phyloP scores from a whole-genome alignment of 2,888 invertebrate species.

The Heliconius ismenius region DNA sequence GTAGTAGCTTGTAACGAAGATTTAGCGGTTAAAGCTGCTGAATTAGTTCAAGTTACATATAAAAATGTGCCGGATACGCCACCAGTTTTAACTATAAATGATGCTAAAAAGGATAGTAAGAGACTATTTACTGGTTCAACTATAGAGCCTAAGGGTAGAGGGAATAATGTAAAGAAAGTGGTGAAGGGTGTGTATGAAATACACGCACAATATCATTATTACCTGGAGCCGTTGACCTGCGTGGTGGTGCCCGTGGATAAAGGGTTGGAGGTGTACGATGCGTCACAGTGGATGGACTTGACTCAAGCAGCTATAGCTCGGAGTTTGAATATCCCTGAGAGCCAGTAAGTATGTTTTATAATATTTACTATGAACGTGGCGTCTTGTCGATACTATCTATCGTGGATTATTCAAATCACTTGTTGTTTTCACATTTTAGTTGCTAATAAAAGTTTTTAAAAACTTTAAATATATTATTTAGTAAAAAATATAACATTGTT shows the following conservation, averaged over 20 bases:
- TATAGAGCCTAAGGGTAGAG: conserved; percentile 60
- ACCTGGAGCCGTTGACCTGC: conserved; percentile 86
- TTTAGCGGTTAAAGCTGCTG: conserved; percentile 80
- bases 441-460: too few relatives aligned
- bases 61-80: conserved; percentile 57
- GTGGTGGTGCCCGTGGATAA: conserved; percentile 86
- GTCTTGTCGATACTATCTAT: too few relatives aligned
- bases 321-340: conserved; percentile 79
- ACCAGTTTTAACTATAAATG: conserved; percentile 67
- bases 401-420: too few relatives aligned
- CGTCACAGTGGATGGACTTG: conserved; percentile 85
- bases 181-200: conserved; percentile 81
- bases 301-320: conserved; percentile 81
- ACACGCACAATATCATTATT: conserved; percentile 88
- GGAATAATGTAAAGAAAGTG: conserved; percentile 63
- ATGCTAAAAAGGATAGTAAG: conserved; percentile 50
- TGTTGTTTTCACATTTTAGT: too few relatives aligned
- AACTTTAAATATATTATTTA: too few relatives aligned
- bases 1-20: conserved; percentile 83
- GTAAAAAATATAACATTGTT: too few relatives aligned
- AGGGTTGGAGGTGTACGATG: conserved; percentile 84
- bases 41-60: conserved; percentile 82
- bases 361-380: too few relatives aligned
- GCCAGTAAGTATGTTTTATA: conserved; percentile 70
- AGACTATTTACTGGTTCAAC: conserved; percentile 54